A percentile compares a stretch with the other conserved stretches of the same genome.
Evolutionary conservation across 1,140 invertebrate genomes (phyloP).

Genomic region (Atta texana): DNA sequence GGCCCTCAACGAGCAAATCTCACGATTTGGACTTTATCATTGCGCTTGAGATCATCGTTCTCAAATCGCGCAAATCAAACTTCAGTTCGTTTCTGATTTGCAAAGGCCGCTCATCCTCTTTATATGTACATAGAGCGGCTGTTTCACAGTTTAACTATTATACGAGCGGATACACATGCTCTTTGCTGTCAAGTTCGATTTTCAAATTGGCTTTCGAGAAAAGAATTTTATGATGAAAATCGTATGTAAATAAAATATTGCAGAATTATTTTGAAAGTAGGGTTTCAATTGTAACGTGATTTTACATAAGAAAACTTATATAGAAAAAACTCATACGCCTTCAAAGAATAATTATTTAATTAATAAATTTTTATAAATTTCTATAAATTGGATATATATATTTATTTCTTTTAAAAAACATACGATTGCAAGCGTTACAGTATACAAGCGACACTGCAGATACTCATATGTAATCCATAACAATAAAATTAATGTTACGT

Average conservation of each 20-base stretch:
- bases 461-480: not conserved
- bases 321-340: too few relatives aligned
- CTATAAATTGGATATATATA: not conserved
- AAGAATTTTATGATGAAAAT: not conserved
- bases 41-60: constrained; percentile 51
- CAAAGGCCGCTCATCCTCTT: constrained; percentile 31
- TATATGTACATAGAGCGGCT: not conserved
- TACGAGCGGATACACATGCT: not conserved
- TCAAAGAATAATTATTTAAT: not conserved
- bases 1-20: not conserved
- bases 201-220: not conserved
- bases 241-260: not conserved
- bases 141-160: constrained; percentile 30
- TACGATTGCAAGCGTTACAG: too few relatives aligned
- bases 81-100: not conserved
- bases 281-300: not conserved
- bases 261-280: not conserved
- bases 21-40: not conserved
- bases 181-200: constrained; percentile 9
- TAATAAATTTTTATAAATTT: not conserved
- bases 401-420: not conserved
- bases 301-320: not conserved
- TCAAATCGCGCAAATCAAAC: constrained; percentile 50
- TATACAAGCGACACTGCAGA: not conserved
- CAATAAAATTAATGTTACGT: not conserved